Percentiles rank a stretch among this genome's conserved stretches.
Evolutionary conservation across 2,888 invertebrate species (phyloP).

Genomic region (Drosophila dives): DNA sequence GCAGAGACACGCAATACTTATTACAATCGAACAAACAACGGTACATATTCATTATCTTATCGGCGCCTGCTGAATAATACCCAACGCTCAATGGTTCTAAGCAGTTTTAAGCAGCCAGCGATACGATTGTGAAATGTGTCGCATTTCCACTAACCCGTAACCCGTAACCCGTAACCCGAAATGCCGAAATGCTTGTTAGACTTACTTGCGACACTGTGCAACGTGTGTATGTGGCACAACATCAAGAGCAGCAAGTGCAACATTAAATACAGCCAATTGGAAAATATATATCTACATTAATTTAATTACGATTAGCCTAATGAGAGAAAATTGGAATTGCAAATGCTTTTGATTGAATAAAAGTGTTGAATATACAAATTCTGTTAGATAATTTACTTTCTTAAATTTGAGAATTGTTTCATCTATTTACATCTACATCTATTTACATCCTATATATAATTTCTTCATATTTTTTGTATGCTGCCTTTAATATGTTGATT

Average conservation of each 20-base stretch:
- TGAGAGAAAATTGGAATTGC: background rate
- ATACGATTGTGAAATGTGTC: constrained; percentile 66
- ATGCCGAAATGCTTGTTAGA: too few relatives aligned
- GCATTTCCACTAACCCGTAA: constrained; percentile 12
- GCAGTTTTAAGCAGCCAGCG: constrained; percentile 18
- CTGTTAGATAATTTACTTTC: background rate
- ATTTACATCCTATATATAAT: too few relatives aligned
- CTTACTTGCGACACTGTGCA: constrained; percentile 37
- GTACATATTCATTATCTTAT: constrained; percentile 55
- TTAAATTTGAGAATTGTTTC: background rate
- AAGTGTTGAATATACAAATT: background rate
- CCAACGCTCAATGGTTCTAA: constrained; percentile 28
- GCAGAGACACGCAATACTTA: constrained; percentile 19
- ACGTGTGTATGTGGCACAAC: constrained; percentile 35
- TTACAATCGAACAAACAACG: constrained; percentile 43
- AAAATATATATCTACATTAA: constrained; percentile 5
- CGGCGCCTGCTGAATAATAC: constrained; percentile 35
- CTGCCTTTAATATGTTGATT: too few relatives aligned
- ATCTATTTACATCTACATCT: background rate
- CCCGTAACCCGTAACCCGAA: too few relatives aligned
- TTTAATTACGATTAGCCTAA: constrained; percentile 7
- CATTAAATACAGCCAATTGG: background rate
- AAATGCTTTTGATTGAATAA: background rate
- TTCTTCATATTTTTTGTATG: too few relatives aligned
- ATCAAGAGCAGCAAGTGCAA: too few relatives aligned